Conservation (phyloP, 2,113 vertebrate species). For the Vimba vimba region DNA sequence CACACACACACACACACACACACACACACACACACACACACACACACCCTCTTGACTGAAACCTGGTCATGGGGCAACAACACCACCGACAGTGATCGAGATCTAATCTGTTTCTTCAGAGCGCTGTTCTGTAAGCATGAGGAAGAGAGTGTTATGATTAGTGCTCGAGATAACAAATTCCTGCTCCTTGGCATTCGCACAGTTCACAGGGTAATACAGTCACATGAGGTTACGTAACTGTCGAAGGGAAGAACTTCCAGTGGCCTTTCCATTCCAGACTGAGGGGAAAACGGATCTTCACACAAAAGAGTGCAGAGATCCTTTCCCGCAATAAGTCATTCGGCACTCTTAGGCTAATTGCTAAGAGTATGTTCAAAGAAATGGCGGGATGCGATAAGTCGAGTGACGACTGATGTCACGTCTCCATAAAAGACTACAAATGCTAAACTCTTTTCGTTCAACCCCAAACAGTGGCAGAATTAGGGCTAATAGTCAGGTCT, state of each 20-base stretch:
- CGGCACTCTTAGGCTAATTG: conserved; percentile 44
- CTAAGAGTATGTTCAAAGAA: conserved; percentile 31
- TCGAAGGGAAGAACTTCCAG: conserved; percentile 41
- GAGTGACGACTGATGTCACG: background rate
- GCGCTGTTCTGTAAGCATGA: conserved; percentile 9
- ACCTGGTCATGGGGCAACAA: conserved; percentile 30
- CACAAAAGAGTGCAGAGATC: conserved; percentile 7
- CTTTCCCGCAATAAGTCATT: conserved; percentile 43
- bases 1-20: background rate
- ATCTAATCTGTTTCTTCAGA: conserved; percentile 56
- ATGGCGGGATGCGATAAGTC: conserved; percentile 24
- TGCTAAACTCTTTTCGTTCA: conserved; percentile 28
- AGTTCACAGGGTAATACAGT: conserved; percentile 55
- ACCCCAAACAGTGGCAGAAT: background rate
- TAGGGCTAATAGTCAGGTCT: background rate
- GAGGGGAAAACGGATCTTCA: conserved; percentile 4
- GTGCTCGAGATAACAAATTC: conserved; percentile 46
- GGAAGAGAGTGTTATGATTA: conserved; percentile 52
- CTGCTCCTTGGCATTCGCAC: conserved; percentile 14
- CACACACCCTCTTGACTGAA: background rate
- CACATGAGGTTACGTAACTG: conserved; percentile 41
- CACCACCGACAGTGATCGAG: conserved; percentile 24
- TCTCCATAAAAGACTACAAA: background rate
- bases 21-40: background rate
- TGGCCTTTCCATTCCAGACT: conserved; percentile 46